These are phyloP conservation scores for Rhyacophila evoluta DNA, from an alignment of 2,888 invertebrate species.

Conservation along the genomic window DNA sequence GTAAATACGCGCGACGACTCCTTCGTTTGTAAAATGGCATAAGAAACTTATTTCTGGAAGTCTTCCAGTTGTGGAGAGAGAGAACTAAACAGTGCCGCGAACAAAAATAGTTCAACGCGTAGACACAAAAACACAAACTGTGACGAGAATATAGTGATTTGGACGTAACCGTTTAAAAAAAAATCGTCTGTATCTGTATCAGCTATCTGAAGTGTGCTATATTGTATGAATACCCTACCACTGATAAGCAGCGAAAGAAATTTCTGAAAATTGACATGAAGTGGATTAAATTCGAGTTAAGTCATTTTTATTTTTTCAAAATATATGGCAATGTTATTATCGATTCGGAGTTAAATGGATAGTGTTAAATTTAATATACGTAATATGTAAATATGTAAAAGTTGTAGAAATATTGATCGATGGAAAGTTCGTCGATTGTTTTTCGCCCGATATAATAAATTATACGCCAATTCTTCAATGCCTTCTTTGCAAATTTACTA, in stretches of 20 bases:
- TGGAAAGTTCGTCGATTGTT: no score
- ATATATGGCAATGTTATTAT: no score
- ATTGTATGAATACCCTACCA: not conserved
- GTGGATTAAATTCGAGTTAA: no score
- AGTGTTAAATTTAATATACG: no score
- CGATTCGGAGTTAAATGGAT: no score
- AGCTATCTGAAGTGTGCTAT: not conserved
- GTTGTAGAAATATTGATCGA: no score
- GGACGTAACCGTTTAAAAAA: not conserved
- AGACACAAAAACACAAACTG: constrained; percentile 24
- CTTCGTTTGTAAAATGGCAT: not conserved
- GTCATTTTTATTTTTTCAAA: no score
- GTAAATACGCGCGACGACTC: not conserved
- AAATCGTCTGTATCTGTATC: not conserved
- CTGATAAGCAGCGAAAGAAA: not conserved
- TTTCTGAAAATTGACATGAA: not conserved
- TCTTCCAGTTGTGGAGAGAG: constrained; percentile 6
- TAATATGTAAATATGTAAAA: no score
- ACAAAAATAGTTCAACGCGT: constrained; percentile 5
- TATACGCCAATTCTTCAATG: no score
- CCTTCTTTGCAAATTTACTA: no score
- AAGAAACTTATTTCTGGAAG: constrained; percentile 12
- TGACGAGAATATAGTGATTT: not conserved
- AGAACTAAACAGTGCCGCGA: not conserved
- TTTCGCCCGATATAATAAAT: no score